These are phyloP conservation scores for Erethizon dorsatum DNA, from an alignment of 2,797 vertebrate genomes.

Conservation along the genomic window DNA sequence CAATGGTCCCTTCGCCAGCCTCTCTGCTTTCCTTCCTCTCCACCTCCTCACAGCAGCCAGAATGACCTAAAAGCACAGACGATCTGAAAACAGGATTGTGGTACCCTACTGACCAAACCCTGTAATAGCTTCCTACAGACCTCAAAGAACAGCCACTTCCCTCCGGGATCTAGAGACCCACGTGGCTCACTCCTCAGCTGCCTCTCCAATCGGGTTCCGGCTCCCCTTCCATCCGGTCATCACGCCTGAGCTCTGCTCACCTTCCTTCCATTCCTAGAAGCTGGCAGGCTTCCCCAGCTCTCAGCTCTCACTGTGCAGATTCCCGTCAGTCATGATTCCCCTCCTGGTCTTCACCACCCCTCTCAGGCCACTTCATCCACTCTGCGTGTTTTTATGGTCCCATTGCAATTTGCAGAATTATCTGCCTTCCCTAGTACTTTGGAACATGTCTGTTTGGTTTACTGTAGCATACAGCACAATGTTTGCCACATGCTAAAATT, in stretches of 20 bases:
- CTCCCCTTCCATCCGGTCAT: neutral
- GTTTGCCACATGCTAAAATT: neutral
- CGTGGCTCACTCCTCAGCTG: neutral
- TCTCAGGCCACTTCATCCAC: neutral
- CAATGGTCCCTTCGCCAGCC: neutral
- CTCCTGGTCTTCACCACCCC: neutral
- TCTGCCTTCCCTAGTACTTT: neutral
- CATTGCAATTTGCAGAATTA: neutral
- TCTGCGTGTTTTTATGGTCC: neutral
- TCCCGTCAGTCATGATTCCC: neutral
- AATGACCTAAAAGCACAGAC: constrained; percentile 3
- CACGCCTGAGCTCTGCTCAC: neutral
- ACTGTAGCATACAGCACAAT: neutral
- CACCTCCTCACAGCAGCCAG: neutral
- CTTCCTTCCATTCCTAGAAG: constrained; percentile 5
- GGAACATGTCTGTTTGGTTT: neutral
- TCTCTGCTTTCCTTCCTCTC: constrained; percentile 38
- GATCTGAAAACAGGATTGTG: neutral
- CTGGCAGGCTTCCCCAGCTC: neutral
- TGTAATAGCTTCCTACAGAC: neutral
- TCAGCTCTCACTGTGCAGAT: neutral
- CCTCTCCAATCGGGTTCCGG: neutral
- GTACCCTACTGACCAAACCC: neutral
- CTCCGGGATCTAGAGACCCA: neutral
- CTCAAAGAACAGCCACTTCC: neutral